These are phyloP conservation scores for Conistra vaccinii DNA, from an alignment of 2,888 invertebrate species.

Conservation along the genomic window DNA sequence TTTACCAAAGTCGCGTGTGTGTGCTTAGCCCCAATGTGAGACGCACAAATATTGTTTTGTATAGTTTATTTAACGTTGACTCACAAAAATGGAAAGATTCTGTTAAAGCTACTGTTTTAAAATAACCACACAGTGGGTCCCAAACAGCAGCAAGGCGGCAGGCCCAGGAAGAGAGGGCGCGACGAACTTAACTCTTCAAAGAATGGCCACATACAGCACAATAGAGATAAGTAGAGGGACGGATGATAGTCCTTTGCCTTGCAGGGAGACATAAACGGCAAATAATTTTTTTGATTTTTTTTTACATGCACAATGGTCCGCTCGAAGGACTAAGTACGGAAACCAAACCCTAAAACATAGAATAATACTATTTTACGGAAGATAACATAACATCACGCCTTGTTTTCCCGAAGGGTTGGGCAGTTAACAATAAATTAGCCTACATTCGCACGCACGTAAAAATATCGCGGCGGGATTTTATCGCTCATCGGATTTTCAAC, in stretches of 20 bases:
- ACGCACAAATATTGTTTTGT: constrained; percentile 58
- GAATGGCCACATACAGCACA: neutral
- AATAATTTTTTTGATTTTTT: too few species aligned
- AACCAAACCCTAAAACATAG: too few species aligned
- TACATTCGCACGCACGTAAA: too few species aligned
- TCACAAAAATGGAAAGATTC: constrained; percentile 44
- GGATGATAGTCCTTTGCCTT: neutral
- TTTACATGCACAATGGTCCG: too few species aligned
- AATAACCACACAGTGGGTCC: neutral
- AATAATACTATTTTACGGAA: constrained; percentile 35
- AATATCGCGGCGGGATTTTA: too few species aligned
- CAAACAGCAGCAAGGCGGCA: neutral
- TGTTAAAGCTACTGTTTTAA: constrained; percentile 52
- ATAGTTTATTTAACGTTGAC: constrained; percentile 58
- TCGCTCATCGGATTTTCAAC: too few species aligned
- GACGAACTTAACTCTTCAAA: neutral
- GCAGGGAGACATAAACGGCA: neutral
- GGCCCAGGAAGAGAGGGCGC: too few species aligned
- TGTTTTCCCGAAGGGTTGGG: too few species aligned
- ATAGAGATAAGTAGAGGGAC: neutral
- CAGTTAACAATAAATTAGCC: neutral
- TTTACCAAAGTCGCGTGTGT: constrained; percentile 68
- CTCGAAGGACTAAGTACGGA: too few species aligned
- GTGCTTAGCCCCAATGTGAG: constrained; percentile 68
- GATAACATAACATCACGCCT: too few species aligned